A percentile compares a stretch with the other conserved stretches of the same genome.
phyloP scores from a whole-genome alignment of 2,888 invertebrate species.

The Trissolcus brochymenae region DNA sequence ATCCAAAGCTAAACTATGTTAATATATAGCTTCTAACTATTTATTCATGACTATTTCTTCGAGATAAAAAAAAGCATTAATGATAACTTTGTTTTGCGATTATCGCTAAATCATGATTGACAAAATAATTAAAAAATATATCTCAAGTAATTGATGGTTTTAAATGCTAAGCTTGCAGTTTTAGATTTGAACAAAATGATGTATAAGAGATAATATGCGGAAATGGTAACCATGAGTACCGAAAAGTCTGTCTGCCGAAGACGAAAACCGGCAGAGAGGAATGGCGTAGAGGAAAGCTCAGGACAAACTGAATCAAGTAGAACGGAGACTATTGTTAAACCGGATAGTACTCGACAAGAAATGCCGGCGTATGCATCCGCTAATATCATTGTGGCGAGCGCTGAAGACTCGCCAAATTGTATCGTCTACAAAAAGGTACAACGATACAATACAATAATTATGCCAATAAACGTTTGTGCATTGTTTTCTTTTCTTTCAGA shows the following conservation, averaged over 20 bases:
- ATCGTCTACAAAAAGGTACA: conserved; percentile 92
- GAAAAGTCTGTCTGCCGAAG: conserved; percentile 80
- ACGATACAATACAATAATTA: no score
- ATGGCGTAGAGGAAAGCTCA: conserved; percentile 69
- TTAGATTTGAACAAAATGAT: no score
- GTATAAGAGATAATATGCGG: conserved; percentile 72
- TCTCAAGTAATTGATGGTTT: no score
- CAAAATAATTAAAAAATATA: no score
- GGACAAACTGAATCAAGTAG: conserved; percentile 62
- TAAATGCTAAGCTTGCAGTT: no score
- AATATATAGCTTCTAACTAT: no score
- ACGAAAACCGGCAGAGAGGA: conserved; percentile 78
- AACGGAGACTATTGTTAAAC: conserved; percentile 44
- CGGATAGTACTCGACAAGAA: conserved; percentile 57
- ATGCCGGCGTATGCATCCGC: conserved; percentile 55
- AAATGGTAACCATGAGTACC: conserved; percentile 83
- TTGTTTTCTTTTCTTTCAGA: conserved; percentile 79
- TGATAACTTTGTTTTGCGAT: no score
- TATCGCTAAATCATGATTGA: no score
- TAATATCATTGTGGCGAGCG: conserved; percentile 62
- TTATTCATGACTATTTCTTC: no score
- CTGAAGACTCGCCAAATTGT: conserved; percentile 91
- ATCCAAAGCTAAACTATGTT: no score
- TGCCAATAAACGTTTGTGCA: background rate
- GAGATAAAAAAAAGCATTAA: no score